A percentile compares a stretch with the other conserved stretches of the same genome.
phyloP scores from a whole-genome alignment of 1,140 invertebrate species.

The Schlechtendalia chinensis region DNA sequence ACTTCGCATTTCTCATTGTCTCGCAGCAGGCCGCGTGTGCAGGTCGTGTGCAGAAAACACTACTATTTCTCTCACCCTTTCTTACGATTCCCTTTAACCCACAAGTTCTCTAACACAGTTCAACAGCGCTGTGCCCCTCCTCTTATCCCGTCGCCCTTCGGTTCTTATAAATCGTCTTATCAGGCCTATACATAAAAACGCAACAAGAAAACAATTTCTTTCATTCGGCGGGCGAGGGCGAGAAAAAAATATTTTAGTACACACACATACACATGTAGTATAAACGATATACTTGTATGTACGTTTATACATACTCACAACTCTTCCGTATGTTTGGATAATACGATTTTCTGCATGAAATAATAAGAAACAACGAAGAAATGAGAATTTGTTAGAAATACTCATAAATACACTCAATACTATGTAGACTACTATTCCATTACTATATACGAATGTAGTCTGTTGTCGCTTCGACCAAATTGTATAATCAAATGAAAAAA shows the following conservation, averaged over 20 bases:
- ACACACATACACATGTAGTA: background rate
- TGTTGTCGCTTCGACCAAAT: too few species aligned
- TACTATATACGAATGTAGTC: too few species aligned
- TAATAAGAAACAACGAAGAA: background rate
- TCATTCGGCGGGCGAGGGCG: background rate
- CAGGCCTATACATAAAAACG: slow-evolving; percentile 25
- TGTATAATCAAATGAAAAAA: too few species aligned
- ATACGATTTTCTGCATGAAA: slow-evolving; percentile 20
- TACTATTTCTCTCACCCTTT: slow-evolving; percentile 30
- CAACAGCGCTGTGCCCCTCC: background rate
- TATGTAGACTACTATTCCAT: too few species aligned
- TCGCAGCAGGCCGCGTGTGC: background rate
- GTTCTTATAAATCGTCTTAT: slow-evolving; percentile 47
- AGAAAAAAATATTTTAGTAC: slow-evolving; percentile 16
- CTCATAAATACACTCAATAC: background rate
- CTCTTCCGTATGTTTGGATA: too few species aligned
- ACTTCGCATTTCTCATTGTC: slow-evolving; percentile 44
- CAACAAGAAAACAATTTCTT: slow-evolving; percentile 46
- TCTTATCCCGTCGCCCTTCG: background rate
- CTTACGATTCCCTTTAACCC: background rate
- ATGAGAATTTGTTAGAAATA: background rate
- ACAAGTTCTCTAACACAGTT: background rate
- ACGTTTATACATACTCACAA: background rate
- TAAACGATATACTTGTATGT: too few species aligned
- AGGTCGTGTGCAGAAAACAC: slow-evolving; percentile 25